A percentile compares a stretch with the other conserved stretches of the same genome.
Conservation (phyloP, 1,140 invertebrate species). For the Apolygus lucorum region DNA sequence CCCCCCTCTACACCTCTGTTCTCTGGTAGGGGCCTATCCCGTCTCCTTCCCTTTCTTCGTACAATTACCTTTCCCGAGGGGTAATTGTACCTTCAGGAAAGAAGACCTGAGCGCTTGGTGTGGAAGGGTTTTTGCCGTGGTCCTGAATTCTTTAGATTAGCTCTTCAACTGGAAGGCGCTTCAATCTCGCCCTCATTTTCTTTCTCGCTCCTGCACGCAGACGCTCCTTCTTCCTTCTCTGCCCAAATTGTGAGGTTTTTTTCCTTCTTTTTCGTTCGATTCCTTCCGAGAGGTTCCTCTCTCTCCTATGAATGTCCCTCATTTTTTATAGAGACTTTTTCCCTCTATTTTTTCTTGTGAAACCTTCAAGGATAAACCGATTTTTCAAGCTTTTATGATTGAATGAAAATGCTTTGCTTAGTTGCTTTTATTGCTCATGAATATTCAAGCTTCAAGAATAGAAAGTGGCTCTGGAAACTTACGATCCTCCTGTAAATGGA, state of each 20-base stretch:
- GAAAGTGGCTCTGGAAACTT: too few species aligned
- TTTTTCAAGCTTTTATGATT: too few species aligned
- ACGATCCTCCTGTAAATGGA: too few species aligned
- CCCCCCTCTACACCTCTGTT: neutral
- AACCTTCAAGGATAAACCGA: too few species aligned
- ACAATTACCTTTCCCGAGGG: constrained; percentile 16
- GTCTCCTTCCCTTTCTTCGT: constrained; percentile 6
- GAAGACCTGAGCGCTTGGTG: neutral
- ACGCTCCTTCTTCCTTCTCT: neutral
- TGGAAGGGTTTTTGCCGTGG: constrained; percentile 12
- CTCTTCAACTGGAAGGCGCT: constrained; percentile 8
- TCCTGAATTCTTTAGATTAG: constrained; percentile 15
- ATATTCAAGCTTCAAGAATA: too few species aligned
- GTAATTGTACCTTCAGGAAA: constrained; percentile 3
- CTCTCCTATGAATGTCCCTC: too few species aligned
- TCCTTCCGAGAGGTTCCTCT: too few species aligned
- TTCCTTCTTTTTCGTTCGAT: too few species aligned
- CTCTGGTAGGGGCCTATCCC: neutral
- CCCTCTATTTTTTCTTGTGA: too few species aligned
- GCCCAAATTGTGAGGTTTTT: neutral
- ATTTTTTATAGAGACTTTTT: too few species aligned
- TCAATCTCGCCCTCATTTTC: constrained; percentile 13
- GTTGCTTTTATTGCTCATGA: too few species aligned
- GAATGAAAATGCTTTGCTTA: too few species aligned
- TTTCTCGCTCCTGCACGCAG: neutral